Conservation (phyloP, 2,113 vertebrate species). For the Salvelinus sp. region DNA sequence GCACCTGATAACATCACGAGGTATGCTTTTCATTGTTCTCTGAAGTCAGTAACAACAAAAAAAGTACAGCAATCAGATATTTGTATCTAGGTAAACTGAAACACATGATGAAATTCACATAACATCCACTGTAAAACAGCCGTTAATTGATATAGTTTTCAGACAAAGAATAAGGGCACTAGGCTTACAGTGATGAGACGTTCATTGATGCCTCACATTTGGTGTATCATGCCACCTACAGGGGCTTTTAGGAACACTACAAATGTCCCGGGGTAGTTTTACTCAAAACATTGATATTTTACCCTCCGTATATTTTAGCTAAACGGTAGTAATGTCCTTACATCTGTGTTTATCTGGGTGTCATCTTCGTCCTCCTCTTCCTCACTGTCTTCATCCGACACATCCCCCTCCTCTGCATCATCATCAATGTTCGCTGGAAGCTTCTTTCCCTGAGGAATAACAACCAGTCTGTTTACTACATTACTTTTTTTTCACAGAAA, state of each 20-base stretch:
- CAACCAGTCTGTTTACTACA: background rate
- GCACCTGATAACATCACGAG: background rate
- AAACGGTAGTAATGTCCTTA: background rate
- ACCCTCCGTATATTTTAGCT: background rate
- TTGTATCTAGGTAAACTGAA: background rate
- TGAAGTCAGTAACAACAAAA: background rate
- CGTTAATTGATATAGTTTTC: too few species aligned
- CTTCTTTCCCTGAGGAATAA: conserved; percentile 85
- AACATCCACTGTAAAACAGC: too few species aligned
- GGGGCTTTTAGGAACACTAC: background rate
- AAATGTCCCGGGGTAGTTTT: background rate
- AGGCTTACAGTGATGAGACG: too few species aligned
- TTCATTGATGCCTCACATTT: background rate
- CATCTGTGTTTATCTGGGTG: conserved; percentile 42
- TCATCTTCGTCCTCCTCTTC: conserved; percentile 77
- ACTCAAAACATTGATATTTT: background rate
- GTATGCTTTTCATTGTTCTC: too few species aligned
- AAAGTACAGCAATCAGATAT: background rate
- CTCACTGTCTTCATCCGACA: conserved; percentile 94
- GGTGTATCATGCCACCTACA: background rate
- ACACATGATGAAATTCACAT: too few species aligned
- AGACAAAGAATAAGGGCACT: too few species aligned
- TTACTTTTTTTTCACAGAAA: background rate
- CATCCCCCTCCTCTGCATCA: conserved; percentile 90
- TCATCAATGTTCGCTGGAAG: conserved; percentile 86